Conservation (phyloP, 2,888 invertebrate genomes). For the Cinara cedri region DNA sequence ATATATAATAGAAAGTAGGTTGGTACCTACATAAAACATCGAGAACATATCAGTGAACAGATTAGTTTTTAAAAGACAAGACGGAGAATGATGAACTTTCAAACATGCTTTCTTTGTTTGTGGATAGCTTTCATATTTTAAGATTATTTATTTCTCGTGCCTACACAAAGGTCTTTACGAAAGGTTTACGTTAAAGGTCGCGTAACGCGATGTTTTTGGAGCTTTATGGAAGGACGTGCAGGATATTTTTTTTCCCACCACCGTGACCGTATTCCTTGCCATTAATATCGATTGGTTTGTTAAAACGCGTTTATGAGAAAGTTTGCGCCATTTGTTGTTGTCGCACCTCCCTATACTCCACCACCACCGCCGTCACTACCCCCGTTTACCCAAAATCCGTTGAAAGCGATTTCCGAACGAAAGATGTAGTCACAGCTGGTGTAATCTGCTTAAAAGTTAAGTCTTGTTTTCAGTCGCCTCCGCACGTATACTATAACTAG, state of each 20-base stretch:
- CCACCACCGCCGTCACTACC: neutral
- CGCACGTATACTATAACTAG: conserved; percentile 8
- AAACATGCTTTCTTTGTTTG: too few species aligned
- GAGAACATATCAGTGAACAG: neutral
- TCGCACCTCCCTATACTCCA: neutral
- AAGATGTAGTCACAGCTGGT: conserved; percentile 56
- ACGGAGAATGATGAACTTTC: too few species aligned
- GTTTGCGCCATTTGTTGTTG: conserved; percentile 48
- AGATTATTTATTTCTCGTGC: neutral
- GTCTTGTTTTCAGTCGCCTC: conserved; percentile 49
- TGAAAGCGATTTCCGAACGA: conserved; percentile 54
- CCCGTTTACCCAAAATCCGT: conserved; percentile 26
- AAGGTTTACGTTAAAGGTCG: conserved; percentile 32
- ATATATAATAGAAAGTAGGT: neutral
- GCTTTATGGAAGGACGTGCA: conserved; percentile 12
- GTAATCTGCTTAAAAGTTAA: conserved; percentile 57
- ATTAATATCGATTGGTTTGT: conserved; percentile 54
- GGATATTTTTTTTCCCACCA: conserved; percentile 35
- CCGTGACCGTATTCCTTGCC: conserved; percentile 16
- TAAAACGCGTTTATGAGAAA: conserved; percentile 39
- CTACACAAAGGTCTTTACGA: neutral
- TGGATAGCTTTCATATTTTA: neutral
- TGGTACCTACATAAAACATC: neutral
- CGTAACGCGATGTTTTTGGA: neutral
- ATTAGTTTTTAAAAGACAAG: too few species aligned